Conservation (phyloP, 2,113 vertebrate species). For the Antechinus flavipes region DNA sequence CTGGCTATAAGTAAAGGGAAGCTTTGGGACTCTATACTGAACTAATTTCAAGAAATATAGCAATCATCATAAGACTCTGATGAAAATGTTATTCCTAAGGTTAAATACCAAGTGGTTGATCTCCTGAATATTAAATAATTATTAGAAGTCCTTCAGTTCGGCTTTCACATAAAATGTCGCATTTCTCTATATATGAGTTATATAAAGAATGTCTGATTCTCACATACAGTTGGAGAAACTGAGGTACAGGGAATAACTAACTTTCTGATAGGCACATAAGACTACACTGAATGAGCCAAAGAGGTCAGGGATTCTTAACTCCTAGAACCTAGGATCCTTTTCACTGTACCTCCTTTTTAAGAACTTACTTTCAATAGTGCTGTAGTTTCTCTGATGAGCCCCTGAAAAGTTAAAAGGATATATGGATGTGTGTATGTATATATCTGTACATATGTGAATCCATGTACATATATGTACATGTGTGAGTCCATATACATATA, state of each 20-base stretch:
- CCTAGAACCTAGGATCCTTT: neutral
- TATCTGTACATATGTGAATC: neutral
- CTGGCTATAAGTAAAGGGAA: neutral
- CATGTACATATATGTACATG: neutral
- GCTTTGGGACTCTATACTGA: neutral
- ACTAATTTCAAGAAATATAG: constrained; percentile 8
- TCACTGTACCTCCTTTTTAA: neutral
- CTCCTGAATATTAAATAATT: constrained; percentile 22
- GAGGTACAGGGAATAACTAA: neutral
- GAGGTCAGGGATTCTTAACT: neutral
- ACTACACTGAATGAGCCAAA: neutral
- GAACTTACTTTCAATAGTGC: neutral
- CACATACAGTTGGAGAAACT: constrained; percentile 11
- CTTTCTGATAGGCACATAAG: neutral
- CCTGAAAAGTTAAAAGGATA: neutral
- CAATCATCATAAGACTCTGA: constrained; percentile 24
- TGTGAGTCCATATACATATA: neutral
- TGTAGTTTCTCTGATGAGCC: neutral
- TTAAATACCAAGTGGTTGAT: constrained; percentile 12
- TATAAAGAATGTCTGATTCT: constrained; percentile 3
- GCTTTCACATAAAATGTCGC: neutral
- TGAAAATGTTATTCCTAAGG: constrained; percentile 28
- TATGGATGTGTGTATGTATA: neutral
- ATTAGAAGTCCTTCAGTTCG: neutral
- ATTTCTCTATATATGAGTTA: constrained; percentile 22